phyloP scores from a whole-genome alignment of 2,888 invertebrate species.

The Drosophila meridiana region DNA sequence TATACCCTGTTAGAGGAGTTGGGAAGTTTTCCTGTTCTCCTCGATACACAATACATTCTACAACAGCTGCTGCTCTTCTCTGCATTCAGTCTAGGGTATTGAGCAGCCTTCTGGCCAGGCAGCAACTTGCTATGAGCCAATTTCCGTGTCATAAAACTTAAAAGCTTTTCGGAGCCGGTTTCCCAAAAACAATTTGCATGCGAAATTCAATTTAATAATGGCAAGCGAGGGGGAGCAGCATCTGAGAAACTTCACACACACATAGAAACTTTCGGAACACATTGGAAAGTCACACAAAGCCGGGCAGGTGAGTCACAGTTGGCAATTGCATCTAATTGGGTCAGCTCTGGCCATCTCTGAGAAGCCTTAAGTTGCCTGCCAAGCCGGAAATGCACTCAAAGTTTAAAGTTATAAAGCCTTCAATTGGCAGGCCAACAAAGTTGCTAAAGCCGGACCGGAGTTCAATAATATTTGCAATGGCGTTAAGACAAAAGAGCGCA shows the following conservation, averaged over 20 bases:
- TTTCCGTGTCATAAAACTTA: constrained; percentile 82
- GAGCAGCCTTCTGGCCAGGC: constrained; percentile 47
- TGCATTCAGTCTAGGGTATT: constrained; percentile 19
- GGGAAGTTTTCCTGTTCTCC: neutral
- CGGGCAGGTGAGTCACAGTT: constrained; percentile 38
- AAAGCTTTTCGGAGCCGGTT: constrained; percentile 73
- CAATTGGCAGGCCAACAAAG: constrained; percentile 14
- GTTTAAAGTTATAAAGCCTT: constrained; percentile 37
- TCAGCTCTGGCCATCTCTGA: constrained; percentile 43
- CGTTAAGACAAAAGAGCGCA: constrained; percentile 61
- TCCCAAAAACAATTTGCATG: constrained; percentile 75
- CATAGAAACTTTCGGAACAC: constrained; percentile 19
- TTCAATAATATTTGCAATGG: constrained; percentile 73
- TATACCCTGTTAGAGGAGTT: neutral
- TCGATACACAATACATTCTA: neutral
- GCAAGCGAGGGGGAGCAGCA: constrained; percentile 39
- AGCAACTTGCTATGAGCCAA: constrained; percentile 70
- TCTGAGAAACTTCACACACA: constrained; percentile 28
- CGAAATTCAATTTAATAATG: constrained; percentile 77
- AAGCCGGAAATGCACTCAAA: constrained; percentile 33
- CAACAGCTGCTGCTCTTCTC: neutral
- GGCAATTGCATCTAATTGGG: constrained; percentile 66
- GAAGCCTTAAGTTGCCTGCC: constrained; percentile 27
- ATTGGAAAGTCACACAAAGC: constrained; percentile 48
- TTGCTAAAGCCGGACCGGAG: constrained; percentile 24